Evolutionary conservation across 2,797 vertebrate genomes (phyloP).

Genomic region (Podarcis lilfordi): DNA sequence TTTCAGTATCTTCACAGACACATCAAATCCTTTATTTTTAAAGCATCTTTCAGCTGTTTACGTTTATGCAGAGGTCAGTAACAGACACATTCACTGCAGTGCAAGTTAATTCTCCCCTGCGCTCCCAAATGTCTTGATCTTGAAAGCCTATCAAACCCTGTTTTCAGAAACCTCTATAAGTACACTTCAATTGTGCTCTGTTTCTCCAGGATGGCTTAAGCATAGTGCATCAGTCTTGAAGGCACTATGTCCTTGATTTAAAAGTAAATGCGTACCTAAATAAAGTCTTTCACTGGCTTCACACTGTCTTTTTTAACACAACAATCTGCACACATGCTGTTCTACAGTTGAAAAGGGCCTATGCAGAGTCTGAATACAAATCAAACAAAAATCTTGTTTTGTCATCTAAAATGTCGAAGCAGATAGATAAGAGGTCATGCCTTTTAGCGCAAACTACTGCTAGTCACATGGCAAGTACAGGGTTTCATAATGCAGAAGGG

Average conservation of each 20-base stretch:
- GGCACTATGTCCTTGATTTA: constrained; percentile 21
- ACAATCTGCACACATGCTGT: constrained; percentile 49
- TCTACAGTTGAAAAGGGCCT: constrained; percentile 49
- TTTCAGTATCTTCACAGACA: background rate
- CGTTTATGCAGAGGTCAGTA: background rate
- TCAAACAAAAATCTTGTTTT: background rate
- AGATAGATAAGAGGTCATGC: background rate
- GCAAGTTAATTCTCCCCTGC: background rate
- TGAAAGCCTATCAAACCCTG: background rate
- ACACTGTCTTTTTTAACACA: constrained; percentile 62
- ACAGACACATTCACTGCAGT: background rate
- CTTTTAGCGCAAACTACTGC: background rate
- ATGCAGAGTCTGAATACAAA: background rate
- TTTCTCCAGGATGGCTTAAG: constrained; percentile 58
- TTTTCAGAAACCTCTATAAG: background rate
- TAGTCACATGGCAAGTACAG: background rate
- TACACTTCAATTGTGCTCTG: background rate
- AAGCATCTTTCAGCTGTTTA: background rate
- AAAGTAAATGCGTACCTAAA: background rate
- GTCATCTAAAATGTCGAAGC: no score
- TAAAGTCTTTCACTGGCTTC: constrained; percentile 46
- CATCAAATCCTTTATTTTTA: background rate
- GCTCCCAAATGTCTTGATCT: background rate
- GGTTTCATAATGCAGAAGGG: background rate
- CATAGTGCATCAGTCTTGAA: constrained; percentile 45